These are phyloP conservation scores for Ditylenchus dipsaci DNA, from an alignment of 1,140 invertebrate genomes.

Conservation along the genomic window DNA sequence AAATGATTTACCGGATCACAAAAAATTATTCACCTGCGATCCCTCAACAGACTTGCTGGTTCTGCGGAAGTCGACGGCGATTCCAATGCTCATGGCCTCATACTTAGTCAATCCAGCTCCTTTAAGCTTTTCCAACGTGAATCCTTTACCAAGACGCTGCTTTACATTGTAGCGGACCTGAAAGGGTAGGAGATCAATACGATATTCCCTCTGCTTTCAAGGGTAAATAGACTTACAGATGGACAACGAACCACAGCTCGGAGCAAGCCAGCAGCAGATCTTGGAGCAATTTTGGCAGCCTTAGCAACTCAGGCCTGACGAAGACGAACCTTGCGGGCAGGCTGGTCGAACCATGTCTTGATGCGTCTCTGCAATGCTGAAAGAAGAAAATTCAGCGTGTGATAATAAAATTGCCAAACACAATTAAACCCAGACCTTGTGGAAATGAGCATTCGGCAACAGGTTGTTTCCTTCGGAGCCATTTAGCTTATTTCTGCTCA, in stretches of 20 bases:
- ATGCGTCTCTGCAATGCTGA: slow-evolving; percentile 91
- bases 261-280: slow-evolving; percentile 77
- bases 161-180: slow-evolving; percentile 71
- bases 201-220: too few relatives aligned
- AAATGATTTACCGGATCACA: not conserved
- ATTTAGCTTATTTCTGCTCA: slow-evolving; percentile 58
- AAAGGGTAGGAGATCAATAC: too few relatives aligned
- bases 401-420: too few relatives aligned
- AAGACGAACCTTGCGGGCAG: slow-evolving; percentile 83
- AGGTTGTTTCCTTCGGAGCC: slow-evolving; percentile 89
- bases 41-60: slow-evolving; percentile 91
- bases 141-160: slow-evolving; percentile 85
- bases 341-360: slow-evolving; percentile 98
- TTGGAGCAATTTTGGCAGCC: slow-evolving; percentile 80
- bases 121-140: slow-evolving; percentile 87
- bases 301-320: slow-evolving; percentile 81
- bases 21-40: slow-evolving; percentile 60
- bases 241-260: slow-evolving; percentile 89
- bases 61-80: slow-evolving; percentile 86
- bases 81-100: slow-evolving; percentile 85
- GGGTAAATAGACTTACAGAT: slow-evolving; percentile 71
- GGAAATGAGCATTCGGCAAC: slow-evolving; percentile 98
- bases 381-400: too few relatives aligned
- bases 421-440: slow-evolving; percentile 66
- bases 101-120: slow-evolving; percentile 45